Evolutionary conservation across 2,888 invertebrate genomes (phyloP), one percentile per base, ranked within the genome.

Genomic region (Boloria selene): DNA sequence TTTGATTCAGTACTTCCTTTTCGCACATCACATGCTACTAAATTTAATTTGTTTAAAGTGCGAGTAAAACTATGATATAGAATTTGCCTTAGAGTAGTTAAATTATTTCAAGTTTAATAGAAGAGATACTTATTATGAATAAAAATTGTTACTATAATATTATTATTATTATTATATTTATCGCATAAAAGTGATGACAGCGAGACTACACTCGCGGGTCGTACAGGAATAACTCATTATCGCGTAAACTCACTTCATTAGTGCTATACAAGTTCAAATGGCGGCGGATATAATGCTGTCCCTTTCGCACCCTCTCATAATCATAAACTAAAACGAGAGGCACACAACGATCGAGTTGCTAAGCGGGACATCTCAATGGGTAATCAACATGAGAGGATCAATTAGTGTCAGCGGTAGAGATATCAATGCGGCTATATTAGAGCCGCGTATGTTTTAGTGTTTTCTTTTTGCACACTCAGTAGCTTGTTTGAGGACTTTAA

Each of bases 181-280:
- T 38, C 31, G 10, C 10, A 7, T 38, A 16, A n/a, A 16, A 16
- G 16, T 53, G 10, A 38, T 16, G 38, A 16, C 16, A 38, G 10
- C 13, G 31, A 31, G 31, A 50, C 16, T 18, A n/a, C 13, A 10
- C 18, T 56, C 50, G 42, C 17, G 54, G 42, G 26, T 14, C 47
- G 22, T 53, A 53, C 51, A 59, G 58, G 54, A 65, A 17, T 60
- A 22, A 65, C 38, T 60, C 53, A 54, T 60, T 65, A 54, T 55
- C 22, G 50, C 54, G 59, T 60, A 65, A 60, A 55, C 54, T 49
- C 64, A 50, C 59, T 65, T 65, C 44, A 60, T 65, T 55, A 65
- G 60, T 60, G 60, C 26, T 22, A 62, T 54, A 55, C 49, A 53
- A 61, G 26, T 44, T 55, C 14, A 54, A 65, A 54, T 49, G 55